phyloP scores from a whole-genome alignment of 2,888 invertebrate species.

The Drosophila quinaria region DNA sequence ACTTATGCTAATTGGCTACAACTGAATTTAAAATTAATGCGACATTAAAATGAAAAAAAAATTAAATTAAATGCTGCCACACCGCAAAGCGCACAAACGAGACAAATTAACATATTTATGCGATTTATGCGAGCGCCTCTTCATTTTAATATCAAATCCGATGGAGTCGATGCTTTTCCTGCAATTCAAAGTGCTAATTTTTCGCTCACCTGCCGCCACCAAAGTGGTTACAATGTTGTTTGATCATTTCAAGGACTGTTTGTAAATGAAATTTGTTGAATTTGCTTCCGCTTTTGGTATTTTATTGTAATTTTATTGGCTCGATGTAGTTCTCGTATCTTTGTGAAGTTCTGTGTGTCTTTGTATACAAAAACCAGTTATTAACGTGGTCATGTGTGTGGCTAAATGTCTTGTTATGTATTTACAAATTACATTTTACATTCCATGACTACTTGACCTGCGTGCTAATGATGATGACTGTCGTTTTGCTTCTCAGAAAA shows the following conservation, averaged over 20 bases:
- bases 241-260: conserved; percentile 71
- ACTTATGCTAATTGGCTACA: conserved; percentile 67
- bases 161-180: conserved; percentile 48
- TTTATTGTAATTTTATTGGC: conserved; percentile 62
- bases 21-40: conserved; percentile 63
- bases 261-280: conserved; percentile 76
- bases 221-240: conserved; percentile 37
- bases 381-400: conserved; percentile 42
- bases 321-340: conserved; percentile 8
- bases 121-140: conserved; percentile 77
- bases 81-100: conserved; percentile 39
- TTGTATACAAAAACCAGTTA: conserved; percentile 62
- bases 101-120: conserved; percentile 78
- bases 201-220: conserved; percentile 58
- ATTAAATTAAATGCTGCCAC: conserved; percentile 11
- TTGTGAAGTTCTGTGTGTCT: conserved; percentile 7
- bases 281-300: conserved; percentile 69
- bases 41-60: conserved; percentile 36
- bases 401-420: conserved; percentile 58
- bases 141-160: conserved; percentile 67
- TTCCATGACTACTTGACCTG: conserved; percentile 36
- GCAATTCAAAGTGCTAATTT: conserved; percentile 70
- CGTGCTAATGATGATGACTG: conserved; percentile 32
- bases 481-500: conserved; percentile 10
- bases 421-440: conserved; percentile 67